Evolutionary conservation across 37 sponge, comb jelly and placozoan species (phyloP), one percentile per base, ranked within the genome.

Genomic region (Lycopodina hypogea): DNA sequence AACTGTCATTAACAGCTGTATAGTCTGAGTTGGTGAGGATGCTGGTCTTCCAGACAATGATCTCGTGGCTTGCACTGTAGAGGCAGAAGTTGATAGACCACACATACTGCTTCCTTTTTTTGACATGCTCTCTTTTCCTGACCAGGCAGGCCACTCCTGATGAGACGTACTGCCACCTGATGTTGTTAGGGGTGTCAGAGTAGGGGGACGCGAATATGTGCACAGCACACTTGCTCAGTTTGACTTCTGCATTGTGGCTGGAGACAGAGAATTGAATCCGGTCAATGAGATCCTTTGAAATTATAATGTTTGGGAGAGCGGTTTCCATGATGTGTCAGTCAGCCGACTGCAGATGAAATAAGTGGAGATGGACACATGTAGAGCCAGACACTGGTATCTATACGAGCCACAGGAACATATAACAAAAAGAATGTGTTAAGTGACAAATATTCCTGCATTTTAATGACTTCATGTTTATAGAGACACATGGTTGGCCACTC

Each of bases 261-360:
- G 87, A 83, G 3, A 91, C 71, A 9, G 87, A 87, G 72, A 91
- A 91, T 62, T 83, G 82, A 0, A 91, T 75, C 38, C 87, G 60
- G 17, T 91, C 92, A 0, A 91, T 75, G 39, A 83, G 40, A 9
- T 86, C 87, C 40, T 83, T 82, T 21, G 88, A 70, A n/a, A 87
- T 73, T 3, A 63, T 50, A 12, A 77, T n/a, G 0, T 87, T 63
- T 14, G 82, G 81, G 30, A 81, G 62, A 71, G 61, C 23, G 23
- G 19, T 26, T 28, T 60, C 61, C 61, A 60, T 60, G 21, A n/a
- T n/a, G n/a, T n/a, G n/a, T n/a, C n/a, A n/a, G n/a, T n/a, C n/a
- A n/a, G n/a, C n/a, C n/a, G n/a, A n/a, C n/a, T n/a, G n/a, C n/a
- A n/a, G n/a, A n/a, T n/a, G n/a, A n/a, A n/a, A n/a, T n/a, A n/a